Conservation (phyloP, 2,113 vertebrate species). For the Jacana jacana region DNA sequence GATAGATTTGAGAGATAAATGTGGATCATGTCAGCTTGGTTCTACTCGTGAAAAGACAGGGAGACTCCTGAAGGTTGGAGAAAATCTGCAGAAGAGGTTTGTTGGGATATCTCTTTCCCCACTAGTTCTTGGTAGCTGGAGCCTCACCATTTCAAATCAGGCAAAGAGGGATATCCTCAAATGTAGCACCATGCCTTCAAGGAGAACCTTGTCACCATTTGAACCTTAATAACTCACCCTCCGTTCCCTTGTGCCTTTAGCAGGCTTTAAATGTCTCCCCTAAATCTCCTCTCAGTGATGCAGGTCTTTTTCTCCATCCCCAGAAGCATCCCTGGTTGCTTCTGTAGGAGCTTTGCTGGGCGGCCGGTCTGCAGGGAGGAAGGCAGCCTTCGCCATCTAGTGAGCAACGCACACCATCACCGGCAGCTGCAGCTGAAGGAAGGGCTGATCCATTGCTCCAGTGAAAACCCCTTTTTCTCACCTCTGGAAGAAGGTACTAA, state of each 20-base stretch:
- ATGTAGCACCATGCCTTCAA: neutral
- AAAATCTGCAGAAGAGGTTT: neutral
- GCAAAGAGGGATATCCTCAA: neutral
- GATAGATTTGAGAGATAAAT: neutral
- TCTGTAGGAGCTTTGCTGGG: neutral
- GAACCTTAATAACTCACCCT: neutral
- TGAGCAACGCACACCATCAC: constrained; percentile 23
- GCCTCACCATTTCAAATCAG: neutral
- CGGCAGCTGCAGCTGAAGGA: neutral
- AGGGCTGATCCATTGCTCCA: neutral
- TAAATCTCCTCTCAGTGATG: neutral
- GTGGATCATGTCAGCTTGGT: neutral
- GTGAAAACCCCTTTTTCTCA: neutral
- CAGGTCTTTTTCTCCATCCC: neutral
- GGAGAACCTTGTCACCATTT: neutral
- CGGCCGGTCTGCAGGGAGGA: neutral
- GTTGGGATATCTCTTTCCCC: neutral
- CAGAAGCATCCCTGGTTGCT: neutral
- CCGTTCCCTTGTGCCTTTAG: neutral
- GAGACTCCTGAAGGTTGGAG: neutral
- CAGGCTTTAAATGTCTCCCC: neutral
- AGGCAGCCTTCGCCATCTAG: constrained; percentile 64
- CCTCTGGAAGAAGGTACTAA: neutral
- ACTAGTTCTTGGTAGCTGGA: neutral
- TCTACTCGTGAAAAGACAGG: neutral